These are phyloP conservation scores for Deroplatys truncata DNA, from an alignment of 2,888 invertebrate genomes.

Conservation along the genomic window DNA sequence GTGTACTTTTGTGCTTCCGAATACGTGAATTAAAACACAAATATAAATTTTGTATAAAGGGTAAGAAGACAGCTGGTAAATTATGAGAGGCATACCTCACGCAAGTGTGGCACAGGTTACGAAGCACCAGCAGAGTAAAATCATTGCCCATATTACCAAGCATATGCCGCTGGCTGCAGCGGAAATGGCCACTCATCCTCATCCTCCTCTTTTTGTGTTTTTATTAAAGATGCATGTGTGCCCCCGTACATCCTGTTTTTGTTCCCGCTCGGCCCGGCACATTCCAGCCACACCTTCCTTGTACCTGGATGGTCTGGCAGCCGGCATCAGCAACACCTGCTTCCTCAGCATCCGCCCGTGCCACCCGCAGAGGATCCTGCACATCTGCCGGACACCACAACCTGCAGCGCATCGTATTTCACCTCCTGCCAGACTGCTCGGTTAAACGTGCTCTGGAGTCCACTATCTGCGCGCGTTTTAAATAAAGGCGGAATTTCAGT, in stretches of 20 bases:
- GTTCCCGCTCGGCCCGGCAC: background rate
- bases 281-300: background rate
- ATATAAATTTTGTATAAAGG: too few species aligned
- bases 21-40: too few species aligned
- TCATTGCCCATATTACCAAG: too few species aligned
- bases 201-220: background rate
- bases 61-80: too few species aligned
- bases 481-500: too few species aligned
- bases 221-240: background rate
- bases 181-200: background rate
- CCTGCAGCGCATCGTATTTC: background rate
- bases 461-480: too few species aligned
- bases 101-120: too few species aligned
- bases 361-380: background rate
- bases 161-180: background rate
- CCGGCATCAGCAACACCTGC: background rate
- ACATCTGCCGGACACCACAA: background rate
- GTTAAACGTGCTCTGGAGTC: too few species aligned
- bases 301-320: background rate
- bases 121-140: too few species aligned
- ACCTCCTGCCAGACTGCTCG: background rate
- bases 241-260: background rate
- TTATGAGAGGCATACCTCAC: too few species aligned
- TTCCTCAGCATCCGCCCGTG: background rate
- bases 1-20: too few species aligned